phyloP scores from a whole-genome alignment of 1,140 invertebrate species.

The Drosophila nigromelanica region DNA sequence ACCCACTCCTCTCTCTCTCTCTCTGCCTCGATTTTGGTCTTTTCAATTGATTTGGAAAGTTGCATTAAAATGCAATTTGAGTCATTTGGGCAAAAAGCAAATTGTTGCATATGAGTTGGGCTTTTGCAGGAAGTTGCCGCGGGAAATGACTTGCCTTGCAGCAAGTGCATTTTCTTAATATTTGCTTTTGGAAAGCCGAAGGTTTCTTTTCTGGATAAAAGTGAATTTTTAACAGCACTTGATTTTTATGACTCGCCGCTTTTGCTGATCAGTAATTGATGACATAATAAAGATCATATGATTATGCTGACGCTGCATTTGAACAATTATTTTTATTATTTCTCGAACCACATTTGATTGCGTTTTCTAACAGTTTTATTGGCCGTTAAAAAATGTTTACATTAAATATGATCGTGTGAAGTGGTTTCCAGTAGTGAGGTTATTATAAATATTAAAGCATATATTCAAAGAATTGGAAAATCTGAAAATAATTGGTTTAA shows the following conservation, averaged over 20 bases:
- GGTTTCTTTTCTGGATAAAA: slow-evolving; percentile 15
- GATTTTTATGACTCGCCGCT: slow-evolving; percentile 22
- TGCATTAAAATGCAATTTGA: slow-evolving; percentile 81
- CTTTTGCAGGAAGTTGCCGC: slow-evolving; percentile 25
- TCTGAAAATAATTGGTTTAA: too few species aligned
- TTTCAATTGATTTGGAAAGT: slow-evolving; percentile 78
- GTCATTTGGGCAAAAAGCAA: slow-evolving; percentile 23
- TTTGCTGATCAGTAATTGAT: slow-evolving; percentile 8
- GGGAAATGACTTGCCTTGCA: slow-evolving; percentile 45
- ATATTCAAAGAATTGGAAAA: too few species aligned
- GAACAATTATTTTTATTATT: neutral
- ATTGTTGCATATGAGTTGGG: slow-evolving; percentile 19
- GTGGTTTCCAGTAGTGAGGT: too few species aligned
- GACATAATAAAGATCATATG: slow-evolving; percentile 24
- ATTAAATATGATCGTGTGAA: too few species aligned
- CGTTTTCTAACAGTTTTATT: too few species aligned
- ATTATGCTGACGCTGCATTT: slow-evolving; percentile 3
- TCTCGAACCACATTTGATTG: slow-evolving; percentile 3
- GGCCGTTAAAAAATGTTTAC: too few species aligned
- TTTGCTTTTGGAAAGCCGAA: neutral
- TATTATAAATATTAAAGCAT: neutral
- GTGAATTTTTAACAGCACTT: slow-evolving; percentile 17
- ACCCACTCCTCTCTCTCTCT: slow-evolving; percentile 25
- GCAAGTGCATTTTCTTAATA: slow-evolving; percentile 12
- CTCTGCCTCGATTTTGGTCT: slow-evolving; percentile 12